These are phyloP conservation scores for Anticlea derivata DNA, from an alignment of 2,888 invertebrate species.

Conservation along the genomic window DNA sequence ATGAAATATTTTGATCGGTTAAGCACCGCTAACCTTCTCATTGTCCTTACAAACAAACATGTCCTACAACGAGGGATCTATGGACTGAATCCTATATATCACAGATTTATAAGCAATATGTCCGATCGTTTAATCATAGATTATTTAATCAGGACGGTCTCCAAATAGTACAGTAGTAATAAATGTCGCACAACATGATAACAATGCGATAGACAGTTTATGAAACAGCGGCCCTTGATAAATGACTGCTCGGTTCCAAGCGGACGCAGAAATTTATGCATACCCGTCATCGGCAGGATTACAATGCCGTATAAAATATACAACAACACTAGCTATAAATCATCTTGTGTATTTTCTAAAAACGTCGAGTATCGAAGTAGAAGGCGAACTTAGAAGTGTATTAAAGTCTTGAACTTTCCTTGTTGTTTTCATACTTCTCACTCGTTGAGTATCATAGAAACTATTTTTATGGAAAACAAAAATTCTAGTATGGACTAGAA, in stretches of 20 bases:
- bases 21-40: too few relatives aligned
- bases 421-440: neutral
- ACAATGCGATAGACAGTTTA: slow-evolving; percentile 74
- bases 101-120: slow-evolving; percentile 49
- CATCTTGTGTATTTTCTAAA: slow-evolving; percentile 24
- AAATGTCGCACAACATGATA: slow-evolving; percentile 72
- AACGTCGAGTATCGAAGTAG: slow-evolving; percentile 1
- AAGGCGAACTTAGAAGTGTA: slow-evolving; percentile 10
- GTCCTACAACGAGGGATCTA: slow-evolving; percentile 38
- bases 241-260: slow-evolving; percentile 56
- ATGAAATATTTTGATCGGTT: too few relatives aligned
- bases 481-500: too few relatives aligned
- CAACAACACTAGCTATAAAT: slow-evolving; percentile 33
- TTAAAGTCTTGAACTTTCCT: slow-evolving; percentile 3
- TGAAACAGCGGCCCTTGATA: slow-evolving; percentile 68
- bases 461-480: neutral
- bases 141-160: slow-evolving; percentile 59
- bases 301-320: slow-evolving; percentile 43
- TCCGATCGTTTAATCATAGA: slow-evolving; percentile 47
- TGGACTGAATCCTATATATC: slow-evolving; percentile 37
- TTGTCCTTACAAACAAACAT: too few relatives aligned
- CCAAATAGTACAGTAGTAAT: slow-evolving; percentile 60
- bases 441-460: neutral
- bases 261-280: slow-evolving; percentile 65
- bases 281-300: slow-evolving; percentile 64